Base-by-base conservation (phyloP, 2,113 vertebrate species). In the Pedionomus torquatus region DNA sequence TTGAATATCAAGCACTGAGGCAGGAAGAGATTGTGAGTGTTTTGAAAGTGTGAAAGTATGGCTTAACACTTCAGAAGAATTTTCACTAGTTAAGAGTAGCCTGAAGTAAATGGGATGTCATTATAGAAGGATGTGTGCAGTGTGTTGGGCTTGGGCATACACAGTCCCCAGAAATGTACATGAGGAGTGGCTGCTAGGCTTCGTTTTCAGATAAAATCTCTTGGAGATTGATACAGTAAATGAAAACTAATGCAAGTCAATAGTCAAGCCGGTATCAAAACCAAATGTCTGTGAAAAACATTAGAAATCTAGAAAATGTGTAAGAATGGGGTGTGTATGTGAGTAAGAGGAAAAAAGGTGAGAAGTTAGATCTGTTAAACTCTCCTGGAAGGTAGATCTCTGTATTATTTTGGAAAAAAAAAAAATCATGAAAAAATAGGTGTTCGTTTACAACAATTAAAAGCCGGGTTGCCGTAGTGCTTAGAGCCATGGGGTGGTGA, bases 1-100 rank as follows among this genome's bases (percentile, higher is more conserved):
- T 30, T 33, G 13, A 83, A 9, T 13, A 3, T 9, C 4, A 11
- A 63, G 20, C 0, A 0, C 3, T 41, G 44, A 91, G 35, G 17
- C 76, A 25, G 26, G 41, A 63, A 37, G 41, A 39, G 46, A n/a
- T 41, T 46, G 23, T 61, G 39, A 72, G 19, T 9, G 4, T 69
- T 93, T 51, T 30, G 48, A 35, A 57, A 44, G 24, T 15, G 37
- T n/a, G 46, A n/a, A n/a, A n/a, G n/a, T n/a, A n/a, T n/a, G n/a
- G 25, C 13, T 75, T 87, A 37, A 2, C 43, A 0, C 35, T 41
- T 41, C 24, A 46, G 44, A 41, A 31, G 25, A 7, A 15, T 63
- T 88, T 55, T 88, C 17, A 24, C 18, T 41, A 13, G 18, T 33
- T 65, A 37, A 46, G 9, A 52, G 21, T 17, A 65, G 30, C 20